A percentile compares a stretch with the other conserved stretches of the same genome.
Evolutionary conservation across 2,113 vertebrate genomes (phyloP).

Genomic region (Carlito syrichta): DNA sequence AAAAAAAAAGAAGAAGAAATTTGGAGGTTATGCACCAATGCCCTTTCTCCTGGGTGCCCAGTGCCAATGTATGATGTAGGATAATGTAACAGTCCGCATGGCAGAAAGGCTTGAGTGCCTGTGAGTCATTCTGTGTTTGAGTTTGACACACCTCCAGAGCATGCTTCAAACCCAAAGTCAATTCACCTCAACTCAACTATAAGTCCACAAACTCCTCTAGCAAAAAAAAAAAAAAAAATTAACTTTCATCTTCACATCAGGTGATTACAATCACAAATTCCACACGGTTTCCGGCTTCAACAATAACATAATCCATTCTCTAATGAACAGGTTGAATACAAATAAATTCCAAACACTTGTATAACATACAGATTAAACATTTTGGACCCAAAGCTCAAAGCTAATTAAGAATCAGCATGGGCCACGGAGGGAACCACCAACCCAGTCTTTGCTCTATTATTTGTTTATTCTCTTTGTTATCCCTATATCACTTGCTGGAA

Average conservation of each 20-base stretch:
- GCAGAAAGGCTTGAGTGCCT: neutral
- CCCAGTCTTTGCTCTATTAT: neutral
- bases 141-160: neutral
- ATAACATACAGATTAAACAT: constrained; percentile 40
- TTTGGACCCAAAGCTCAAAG: constrained; percentile 33
- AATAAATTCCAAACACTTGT: constrained; percentile 44
- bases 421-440: neutral
- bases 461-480: constrained; percentile 9
- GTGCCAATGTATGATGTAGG: neutral
- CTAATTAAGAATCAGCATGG: constrained; percentile 23
- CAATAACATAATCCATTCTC: constrained; percentile 15
- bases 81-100: neutral
- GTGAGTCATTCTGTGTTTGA: neutral
- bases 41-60: neutral
- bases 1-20: too few relatives aligned
- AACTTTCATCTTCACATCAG: constrained; percentile 4
- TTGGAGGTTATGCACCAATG: neutral
- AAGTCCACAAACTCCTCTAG: neutral
- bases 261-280: constrained; percentile 3
- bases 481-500: constrained; percentile 20
- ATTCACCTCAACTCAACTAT: constrained; percentile 11
- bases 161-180: neutral
- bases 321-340: neutral
- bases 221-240: too few relatives aligned
- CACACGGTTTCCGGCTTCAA: neutral